Conservation (phyloP, 2,113 vertebrate species). For the Caranx ignobilis region DNA sequence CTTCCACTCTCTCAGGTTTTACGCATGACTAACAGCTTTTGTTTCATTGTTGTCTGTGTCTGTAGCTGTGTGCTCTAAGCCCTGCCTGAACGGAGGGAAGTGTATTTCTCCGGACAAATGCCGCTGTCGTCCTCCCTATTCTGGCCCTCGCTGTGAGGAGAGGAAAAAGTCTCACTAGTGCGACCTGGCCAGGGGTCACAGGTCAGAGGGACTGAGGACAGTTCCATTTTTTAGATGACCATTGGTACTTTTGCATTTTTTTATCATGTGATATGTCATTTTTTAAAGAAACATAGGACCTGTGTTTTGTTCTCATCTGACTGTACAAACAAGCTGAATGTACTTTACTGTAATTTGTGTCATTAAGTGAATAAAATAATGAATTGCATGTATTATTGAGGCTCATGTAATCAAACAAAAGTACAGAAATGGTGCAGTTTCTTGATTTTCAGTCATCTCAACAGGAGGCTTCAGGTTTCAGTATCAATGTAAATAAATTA, state of each 20-base stretch:
- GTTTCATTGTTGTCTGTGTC: not conserved
- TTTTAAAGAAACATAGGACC: constrained; percentile 15
- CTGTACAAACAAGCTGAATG: constrained; percentile 30
- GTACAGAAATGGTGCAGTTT: not conserved
- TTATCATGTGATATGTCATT: constrained; percentile 7
- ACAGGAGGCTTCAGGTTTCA: not conserved
- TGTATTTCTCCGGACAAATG: constrained; percentile 88
- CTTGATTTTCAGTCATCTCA: constrained; percentile 45
- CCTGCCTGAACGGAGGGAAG: constrained; percentile 89
- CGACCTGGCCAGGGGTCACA: constrained; percentile 22
- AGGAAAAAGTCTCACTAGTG: constrained; percentile 79
- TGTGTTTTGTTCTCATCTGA: constrained; percentile 18
- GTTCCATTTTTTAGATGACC: not conserved
- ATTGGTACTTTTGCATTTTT: constrained; percentile 14
- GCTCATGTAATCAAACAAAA: constrained; percentile 22
- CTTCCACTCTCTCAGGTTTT: not conserved
- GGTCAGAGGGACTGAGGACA: constrained; percentile 26
- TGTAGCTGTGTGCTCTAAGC: constrained; percentile 85
- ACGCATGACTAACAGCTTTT: not conserved
- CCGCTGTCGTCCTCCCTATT: constrained; percentile 83
- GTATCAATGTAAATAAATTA: constrained; percentile 11
- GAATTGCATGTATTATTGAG: not conserved
- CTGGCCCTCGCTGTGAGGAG: constrained; percentile 85
- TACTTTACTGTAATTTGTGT: constrained; percentile 49
- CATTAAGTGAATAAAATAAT: constrained; percentile 42